These are phyloP conservation scores for Bubo scandiacus DNA, from an alignment of 2,113 vertebrate genomes.

Conservation along the genomic window DNA sequence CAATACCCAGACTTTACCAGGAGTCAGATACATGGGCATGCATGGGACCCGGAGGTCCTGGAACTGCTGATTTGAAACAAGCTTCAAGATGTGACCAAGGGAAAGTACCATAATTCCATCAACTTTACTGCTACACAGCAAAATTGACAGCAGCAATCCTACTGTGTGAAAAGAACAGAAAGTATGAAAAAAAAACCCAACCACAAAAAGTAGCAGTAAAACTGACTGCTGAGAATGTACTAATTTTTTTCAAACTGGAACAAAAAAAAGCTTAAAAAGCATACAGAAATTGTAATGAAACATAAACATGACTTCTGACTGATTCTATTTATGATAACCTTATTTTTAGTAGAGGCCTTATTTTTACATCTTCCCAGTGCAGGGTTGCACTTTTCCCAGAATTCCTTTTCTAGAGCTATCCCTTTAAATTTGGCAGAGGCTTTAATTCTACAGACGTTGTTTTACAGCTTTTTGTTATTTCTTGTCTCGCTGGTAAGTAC, in stretches of 20 bases:
- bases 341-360: neutral
- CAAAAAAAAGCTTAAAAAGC: neutral
- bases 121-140: neutral
- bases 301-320: neutral
- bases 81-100: neutral
- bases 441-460: neutral
- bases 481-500: neutral
- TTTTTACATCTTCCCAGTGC: neutral
- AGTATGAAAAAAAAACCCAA: neutral
- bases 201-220: neutral
- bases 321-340: neutral
- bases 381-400: neutral
- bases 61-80: neutral
- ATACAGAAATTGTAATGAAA: neutral
- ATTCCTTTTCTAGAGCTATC: neutral
- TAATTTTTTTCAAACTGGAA: neutral
- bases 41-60: neutral
- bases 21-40: accelerated
- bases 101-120: neutral
- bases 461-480: neutral
- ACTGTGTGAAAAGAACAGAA: neutral
- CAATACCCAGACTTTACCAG: neutral
- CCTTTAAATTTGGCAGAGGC: neutral
- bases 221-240: neutral
- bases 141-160: neutral